Base-by-base conservation (phyloP, 2,113 vertebrate species). In the Solea solea region DNA sequence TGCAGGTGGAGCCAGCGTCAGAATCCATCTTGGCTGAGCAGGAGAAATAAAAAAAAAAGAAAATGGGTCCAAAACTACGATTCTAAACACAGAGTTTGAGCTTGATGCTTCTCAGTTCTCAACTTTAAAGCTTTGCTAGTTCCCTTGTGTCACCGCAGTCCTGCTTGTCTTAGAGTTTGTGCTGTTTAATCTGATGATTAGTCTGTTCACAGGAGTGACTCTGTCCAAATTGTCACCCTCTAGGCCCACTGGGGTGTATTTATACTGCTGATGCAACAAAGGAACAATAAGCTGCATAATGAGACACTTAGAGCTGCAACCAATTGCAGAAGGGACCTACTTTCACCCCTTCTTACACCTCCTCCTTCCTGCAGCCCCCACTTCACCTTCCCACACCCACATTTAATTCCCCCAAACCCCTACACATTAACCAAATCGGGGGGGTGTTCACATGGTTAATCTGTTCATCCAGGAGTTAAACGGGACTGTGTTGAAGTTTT, bases 261-360 rank as follows among this genome's bases (percentile, higher is more conserved):
- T 95, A 95, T 95, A 94, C 76, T 28, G 57, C 81, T 41, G 50
- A 34, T 72, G 7, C 83, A 90, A 95, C 94, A 95, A 95, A 93
- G 89, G 93, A 93, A 93, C 94, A 95, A 95, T 92, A 91, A 89
- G 63, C 60, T 7, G 93, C 91, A 93, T 93, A 94, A 94, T 94
- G 91, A 92, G 89, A 92, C 88, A 91, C 88, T 90, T 91, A 90
- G 88, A 89, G 84, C 80, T 67, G 67, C 87, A 90, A 86, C 93
- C 94, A 94, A 93, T 95, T 90, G 91, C 89, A 91, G 91, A 91
- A 80, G 90, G 87, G 91, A 88, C 85, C 85, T 88, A 92, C 90
- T 91, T 90, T 89, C 81, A 84, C 86, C 76, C 74, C 76, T 57
- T 25, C 68, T 51, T 64, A 75, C 81, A 83, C 74, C 80, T 80